Percentiles rank a stretch among this genome's conserved stretches.
These are phyloP conservation scores for Tanytarsus gracilentus DNA, from an alignment of 2,888 invertebrate genomes.

Conservation along the genomic window DNA sequence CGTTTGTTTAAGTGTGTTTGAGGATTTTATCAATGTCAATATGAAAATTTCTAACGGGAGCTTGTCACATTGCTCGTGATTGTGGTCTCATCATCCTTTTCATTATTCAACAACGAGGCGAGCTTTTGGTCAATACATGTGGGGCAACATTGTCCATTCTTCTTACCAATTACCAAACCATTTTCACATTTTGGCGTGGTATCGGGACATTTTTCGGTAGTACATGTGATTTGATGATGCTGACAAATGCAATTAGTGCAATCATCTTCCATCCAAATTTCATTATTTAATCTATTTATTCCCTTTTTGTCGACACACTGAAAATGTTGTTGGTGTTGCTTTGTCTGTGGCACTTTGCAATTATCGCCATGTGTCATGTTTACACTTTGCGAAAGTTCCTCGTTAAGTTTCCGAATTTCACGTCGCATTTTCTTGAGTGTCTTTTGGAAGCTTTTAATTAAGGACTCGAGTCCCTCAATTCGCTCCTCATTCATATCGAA, in stretches of 20 bases:
- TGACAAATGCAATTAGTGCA: slow-evolving; percentile 47
- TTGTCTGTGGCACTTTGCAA: slow-evolving; percentile 15
- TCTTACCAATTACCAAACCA: slow-evolving; percentile 10
- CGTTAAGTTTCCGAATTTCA: slow-evolving; percentile 42
- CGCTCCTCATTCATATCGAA: slow-evolving; percentile 43
- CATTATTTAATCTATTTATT: slow-evolving; percentile 43
- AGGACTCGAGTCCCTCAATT: slow-evolving; percentile 47
- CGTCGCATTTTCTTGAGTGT: slow-evolving; percentile 47
- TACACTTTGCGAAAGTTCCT: background rate
- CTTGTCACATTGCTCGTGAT: slow-evolving; percentile 21
- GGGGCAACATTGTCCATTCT: slow-evolving; percentile 28
- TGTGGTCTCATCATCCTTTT: slow-evolving; percentile 19
- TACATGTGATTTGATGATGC: slow-evolving; percentile 44
- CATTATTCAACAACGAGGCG: background rate
- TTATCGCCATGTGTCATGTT: background rate
- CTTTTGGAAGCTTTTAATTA: slow-evolving; percentile 46
- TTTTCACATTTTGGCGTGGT: slow-evolving; percentile 38
- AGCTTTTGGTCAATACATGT: slow-evolving; percentile 13
- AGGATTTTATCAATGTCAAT: too few relatives aligned
- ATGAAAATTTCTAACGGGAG: slow-evolving; percentile 1
- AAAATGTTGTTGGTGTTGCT: slow-evolving; percentile 33
- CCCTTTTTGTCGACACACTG: slow-evolving; percentile 43
- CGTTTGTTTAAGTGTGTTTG: background rate
- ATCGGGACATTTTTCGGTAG: slow-evolving; percentile 41
- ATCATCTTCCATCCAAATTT: slow-evolving; percentile 44